These are phyloP conservation scores for Meloidogyne hapla DNA, from an alignment of 1,140 invertebrate species.

Conservation along the genomic window DNA sequence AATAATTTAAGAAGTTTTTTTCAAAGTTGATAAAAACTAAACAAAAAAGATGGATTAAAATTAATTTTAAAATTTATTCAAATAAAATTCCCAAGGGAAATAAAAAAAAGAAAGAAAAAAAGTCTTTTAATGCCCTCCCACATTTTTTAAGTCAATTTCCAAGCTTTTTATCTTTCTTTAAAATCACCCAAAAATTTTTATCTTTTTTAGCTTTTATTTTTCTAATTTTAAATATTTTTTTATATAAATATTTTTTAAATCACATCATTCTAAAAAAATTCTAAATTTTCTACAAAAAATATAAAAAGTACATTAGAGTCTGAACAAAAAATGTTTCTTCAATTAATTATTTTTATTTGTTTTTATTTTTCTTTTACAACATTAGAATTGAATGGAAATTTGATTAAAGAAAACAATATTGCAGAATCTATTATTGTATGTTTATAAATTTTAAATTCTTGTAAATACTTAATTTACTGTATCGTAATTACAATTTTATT, in stretches of 20 bases:
- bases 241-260: neutral
- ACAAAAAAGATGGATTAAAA: neutral
- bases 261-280: neutral
- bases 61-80: conserved; percentile 7
- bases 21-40: no score
- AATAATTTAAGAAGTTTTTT: neutral
- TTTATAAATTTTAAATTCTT: neutral
- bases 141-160: neutral
- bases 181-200: neutral
- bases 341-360: conserved; percentile 3
- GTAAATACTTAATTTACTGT: no score
- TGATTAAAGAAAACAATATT: neutral
- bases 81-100: neutral
- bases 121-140: neutral
- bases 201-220: neutral
- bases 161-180: neutral
- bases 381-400: neutral
- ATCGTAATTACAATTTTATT: no score
- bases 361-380: neutral
- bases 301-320: neutral
- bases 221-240: neutral
- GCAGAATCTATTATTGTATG: neutral
- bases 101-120: neutral
- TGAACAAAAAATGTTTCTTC: neutral
- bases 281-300: neutral